These are phyloP conservation scores for Mixornis gularis DNA, from an alignment of 2,113 vertebrate genomes.

Conservation along the genomic window DNA sequence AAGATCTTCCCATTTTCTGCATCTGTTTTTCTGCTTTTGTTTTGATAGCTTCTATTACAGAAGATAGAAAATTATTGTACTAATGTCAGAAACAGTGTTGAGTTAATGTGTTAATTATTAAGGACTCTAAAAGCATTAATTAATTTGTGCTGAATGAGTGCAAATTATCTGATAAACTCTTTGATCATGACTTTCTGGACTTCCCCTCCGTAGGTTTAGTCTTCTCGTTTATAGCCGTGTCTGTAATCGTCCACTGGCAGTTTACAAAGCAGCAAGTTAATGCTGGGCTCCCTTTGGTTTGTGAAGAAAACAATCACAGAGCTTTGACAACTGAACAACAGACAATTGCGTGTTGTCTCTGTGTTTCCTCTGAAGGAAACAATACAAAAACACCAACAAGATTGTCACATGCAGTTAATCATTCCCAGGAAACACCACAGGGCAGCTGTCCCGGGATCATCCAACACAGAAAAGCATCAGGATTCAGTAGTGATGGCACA, in stretches of 20 bases:
- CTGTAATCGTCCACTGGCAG: neutral
- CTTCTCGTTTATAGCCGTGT: neutral
- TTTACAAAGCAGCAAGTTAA: neutral
- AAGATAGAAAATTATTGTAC: neutral
- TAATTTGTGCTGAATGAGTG: neutral
- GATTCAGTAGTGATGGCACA: neutral
- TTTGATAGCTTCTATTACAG: neutral
- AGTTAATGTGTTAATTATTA: neutral
- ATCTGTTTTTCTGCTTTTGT: neutral
- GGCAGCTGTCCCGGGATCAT: neutral
- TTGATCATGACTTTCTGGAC: neutral
- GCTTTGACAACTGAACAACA: neutral
- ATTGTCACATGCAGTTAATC: neutral
- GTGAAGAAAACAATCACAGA: neutral
- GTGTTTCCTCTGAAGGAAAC: neutral
- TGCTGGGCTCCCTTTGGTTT: neutral
- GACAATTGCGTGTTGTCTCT: neutral
- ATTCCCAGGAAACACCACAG: neutral
- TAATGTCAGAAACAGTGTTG: neutral
- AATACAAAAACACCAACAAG: neutral
- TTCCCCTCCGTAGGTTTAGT: neutral
- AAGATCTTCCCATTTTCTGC: neutral
- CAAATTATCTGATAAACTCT: neutral
- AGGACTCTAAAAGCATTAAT: neutral
- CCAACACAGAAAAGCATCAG: neutral